phyloP scores from a whole-genome alignment of 2,113 vertebrate species.

The Odocoileus virginianus region DNA sequence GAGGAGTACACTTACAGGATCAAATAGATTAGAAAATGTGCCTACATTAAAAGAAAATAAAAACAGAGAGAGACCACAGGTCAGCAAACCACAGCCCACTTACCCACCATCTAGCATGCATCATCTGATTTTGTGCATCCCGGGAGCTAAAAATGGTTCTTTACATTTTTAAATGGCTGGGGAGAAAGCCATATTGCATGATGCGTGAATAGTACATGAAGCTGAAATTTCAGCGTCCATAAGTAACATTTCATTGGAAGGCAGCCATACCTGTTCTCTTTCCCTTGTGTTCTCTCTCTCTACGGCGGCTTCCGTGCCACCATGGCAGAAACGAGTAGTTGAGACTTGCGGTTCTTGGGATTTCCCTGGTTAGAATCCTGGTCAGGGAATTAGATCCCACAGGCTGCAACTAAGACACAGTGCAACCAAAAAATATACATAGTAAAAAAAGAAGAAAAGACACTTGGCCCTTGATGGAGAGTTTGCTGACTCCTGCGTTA shows the following conservation, averaged over 20 bases:
- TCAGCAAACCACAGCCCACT: background rate
- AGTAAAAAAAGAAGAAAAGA: background rate
- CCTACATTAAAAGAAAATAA: background rate
- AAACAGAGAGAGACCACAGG: background rate
- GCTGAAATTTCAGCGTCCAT: background rate
- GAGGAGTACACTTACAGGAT: background rate
- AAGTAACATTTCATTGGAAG: background rate
- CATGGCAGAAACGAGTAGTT: rapidly evolving
- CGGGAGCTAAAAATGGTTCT: background rate
- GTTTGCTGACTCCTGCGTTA: too few species aligned
- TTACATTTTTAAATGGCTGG: background rate
- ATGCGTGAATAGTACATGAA: background rate
- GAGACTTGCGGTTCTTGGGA: background rate
- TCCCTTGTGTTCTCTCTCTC: background rate
- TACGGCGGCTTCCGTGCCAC: rapidly evolving
- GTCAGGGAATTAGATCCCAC: background rate
- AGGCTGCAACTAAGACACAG: background rate
- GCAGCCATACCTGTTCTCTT: background rate
- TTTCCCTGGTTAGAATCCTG: background rate
- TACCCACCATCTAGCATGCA: background rate
- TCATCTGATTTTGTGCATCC: background rate
- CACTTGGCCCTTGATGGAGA: background rate
- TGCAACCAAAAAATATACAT: background rate
- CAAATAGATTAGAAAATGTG: background rate
- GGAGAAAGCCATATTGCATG: background rate